A percentile compares a stretch with the other conserved stretches of the same genome.
Evolutionary conservation across 2,888 invertebrate species (phyloP).

Genomic region (Buathra laborator): DNA sequence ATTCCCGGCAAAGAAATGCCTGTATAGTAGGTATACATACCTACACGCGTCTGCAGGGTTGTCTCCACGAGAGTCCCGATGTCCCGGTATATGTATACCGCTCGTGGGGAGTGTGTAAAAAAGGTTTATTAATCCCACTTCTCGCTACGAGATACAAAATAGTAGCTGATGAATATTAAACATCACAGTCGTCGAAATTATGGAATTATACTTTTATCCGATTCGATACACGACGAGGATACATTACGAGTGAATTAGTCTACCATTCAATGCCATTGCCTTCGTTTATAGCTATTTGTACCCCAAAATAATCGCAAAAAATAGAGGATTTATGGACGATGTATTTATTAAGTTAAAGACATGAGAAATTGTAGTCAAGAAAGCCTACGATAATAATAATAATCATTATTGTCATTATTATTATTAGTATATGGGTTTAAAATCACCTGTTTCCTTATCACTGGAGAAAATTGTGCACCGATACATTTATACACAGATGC

Average conservation of each 20-base stretch:
- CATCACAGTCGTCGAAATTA: neutral
- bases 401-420: no score
- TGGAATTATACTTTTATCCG: slow-evolving; percentile 24
- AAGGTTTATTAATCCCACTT: slow-evolving; percentile 45
- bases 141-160: neutral
- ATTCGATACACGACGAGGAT: slow-evolving; percentile 8
- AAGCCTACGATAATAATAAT: no score
- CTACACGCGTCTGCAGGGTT: slow-evolving; percentile 22
- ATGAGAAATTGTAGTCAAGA: no score
- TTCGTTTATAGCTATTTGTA: no score
- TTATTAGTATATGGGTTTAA: no score
- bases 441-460: no score
- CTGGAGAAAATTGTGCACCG: neutral
- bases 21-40: neutral
- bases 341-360: no score
- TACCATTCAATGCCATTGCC: neutral
- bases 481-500: neutral
- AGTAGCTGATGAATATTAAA: slow-evolving; percentile 19
- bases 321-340: no score
- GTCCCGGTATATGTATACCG: neutral
- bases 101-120: slow-evolving; percentile 20
- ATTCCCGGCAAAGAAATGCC: slow-evolving; percentile 41
- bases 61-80: slow-evolving; percentile 21
- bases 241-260: neutral
- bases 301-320: no score